Conservation (phyloP, 2,888 invertebrate genomes). For the Mythimna albipuncta region DNA sequence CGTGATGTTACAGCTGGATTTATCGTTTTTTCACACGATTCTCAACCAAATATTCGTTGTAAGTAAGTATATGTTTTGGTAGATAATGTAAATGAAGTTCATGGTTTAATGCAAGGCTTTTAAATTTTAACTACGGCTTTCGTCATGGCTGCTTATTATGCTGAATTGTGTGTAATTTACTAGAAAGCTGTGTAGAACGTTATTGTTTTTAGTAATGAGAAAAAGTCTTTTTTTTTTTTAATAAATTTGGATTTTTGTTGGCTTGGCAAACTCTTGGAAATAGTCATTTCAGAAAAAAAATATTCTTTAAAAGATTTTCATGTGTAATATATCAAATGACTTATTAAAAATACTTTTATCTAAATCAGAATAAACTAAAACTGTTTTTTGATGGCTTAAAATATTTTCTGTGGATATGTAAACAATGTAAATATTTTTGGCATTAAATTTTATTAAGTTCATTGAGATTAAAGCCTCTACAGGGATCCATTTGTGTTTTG, state of each 20-base stretch:
- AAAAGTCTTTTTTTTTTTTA: slow-evolving; percentile 5
- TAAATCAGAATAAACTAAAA: neutral
- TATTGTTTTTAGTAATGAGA: slow-evolving; percentile 23
- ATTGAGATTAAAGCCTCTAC: neutral
- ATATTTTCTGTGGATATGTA: neutral
- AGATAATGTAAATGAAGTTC: slow-evolving; percentile 54
- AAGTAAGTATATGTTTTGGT: slow-evolving; percentile 47
- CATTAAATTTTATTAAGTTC: neutral
- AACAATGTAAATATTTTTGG: neutral
- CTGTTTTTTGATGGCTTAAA: neutral
- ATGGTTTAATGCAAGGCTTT: slow-evolving; percentile 50
- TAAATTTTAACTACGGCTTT: slow-evolving; percentile 42
- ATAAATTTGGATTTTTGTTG: neutral
- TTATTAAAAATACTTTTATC: too few species aligned
- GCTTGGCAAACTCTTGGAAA: neutral
- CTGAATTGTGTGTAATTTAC: slow-evolving; percentile 42
- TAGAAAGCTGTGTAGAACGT: slow-evolving; percentile 33
- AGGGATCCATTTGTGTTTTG: neutral
- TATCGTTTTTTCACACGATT: slow-evolving; percentile 61
- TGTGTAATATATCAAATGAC: too few species aligned
- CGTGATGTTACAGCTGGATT: slow-evolving; percentile 51
- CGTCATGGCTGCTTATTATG: slow-evolving; percentile 39
- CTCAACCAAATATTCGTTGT: slow-evolving; percentile 41
- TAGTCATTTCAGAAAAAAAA: too few species aligned
- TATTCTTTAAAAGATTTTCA: too few species aligned